phyloP scores from a whole-genome alignment of 2,113 vertebrate genomes.

The Hippotragus niger region DNA sequence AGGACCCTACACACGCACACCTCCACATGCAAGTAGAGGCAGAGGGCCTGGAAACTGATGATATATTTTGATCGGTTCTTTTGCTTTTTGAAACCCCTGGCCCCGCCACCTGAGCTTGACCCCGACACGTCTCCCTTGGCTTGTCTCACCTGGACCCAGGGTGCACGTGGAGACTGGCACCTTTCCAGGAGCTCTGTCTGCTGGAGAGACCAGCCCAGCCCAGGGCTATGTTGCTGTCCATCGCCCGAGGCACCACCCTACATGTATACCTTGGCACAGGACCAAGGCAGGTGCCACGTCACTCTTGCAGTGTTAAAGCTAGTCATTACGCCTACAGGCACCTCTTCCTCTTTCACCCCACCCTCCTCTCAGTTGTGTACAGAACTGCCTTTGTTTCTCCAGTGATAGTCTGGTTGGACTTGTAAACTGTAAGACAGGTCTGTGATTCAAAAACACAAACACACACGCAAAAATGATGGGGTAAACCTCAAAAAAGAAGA shows the following conservation, averaged over 20 bases:
- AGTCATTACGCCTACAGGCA: rapidly evolving
- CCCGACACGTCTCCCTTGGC: neutral
- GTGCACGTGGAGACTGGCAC: neutral
- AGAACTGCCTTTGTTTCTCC: neutral
- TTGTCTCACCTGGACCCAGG: neutral
- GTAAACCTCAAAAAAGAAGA: neutral
- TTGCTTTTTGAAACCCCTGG: neutral
- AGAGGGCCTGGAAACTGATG: neutral
- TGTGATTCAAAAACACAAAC: neutral
- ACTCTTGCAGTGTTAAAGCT: too few species aligned
- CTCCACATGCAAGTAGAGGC: neutral
- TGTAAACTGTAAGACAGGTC: rapidly evolving
- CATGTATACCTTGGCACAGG: neutral
- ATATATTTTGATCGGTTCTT: neutral
- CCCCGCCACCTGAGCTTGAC: neutral
- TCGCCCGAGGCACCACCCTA: neutral
- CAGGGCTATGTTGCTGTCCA: rapidly evolving
- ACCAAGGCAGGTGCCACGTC: rapidly evolving
- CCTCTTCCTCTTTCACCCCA: neutral
- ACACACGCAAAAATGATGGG: neutral
- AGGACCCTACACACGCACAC: rapidly evolving
- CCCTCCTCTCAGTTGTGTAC: neutral
- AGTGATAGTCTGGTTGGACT: neutral
- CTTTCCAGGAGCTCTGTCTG: neutral
- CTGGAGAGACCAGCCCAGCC: neutral